Base-by-base conservation (phyloP, 2,113 vertebrate species). In the Nansenia antarctica region DNA sequence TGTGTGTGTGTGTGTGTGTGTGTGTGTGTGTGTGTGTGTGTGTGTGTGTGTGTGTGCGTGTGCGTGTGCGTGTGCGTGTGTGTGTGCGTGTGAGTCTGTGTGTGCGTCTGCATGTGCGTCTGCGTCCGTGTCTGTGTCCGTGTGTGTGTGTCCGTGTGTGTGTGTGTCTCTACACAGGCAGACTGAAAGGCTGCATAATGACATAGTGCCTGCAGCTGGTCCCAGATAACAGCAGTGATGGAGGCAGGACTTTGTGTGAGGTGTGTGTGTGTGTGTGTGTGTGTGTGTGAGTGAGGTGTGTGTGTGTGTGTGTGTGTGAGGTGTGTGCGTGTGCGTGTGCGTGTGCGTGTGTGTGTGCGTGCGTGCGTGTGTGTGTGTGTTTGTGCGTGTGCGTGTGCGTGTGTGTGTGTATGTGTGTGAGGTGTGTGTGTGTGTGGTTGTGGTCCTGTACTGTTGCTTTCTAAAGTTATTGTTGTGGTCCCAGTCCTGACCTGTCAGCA, bases 111-210 rank as follows among this genome's bases (percentile, higher is more conserved):
- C n/a, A n/a, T n/a, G n/a, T n/a, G n/a, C n/a, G n/a, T n/a, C n/a
- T n/a, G n/a, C n/a, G n/a, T n/a, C n/a, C n/a, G n/a, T n/a, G n/a
- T n/a, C n/a, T n/a, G n/a, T n/a, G n/a, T n/a, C n/a, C n/a, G n/a
- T 42, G 37, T 42, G 37, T 14, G 15, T 3, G 15, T 42, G 37
- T 14, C 15, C 15, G 2, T 42, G 9, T 42, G 9, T 62, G 73
- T 72, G 77, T 67, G 55, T 79, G 77, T 73, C 67, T 70, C n/a
- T 85, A 84, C 80, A 74, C 74, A 49, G 64, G 78, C 55, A 78
- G 76, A 69, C 80, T 72, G 77, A 81, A 80, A 76, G 66, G 59
- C 77, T 78, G 73, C 57, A 73, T 85, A 73, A 77, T 86, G 65
- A 73, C 30, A 3, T 59, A 78, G 30, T 49, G 76, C 65, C 65